Base-by-base conservation (phyloP, 2,113 vertebrate genomes). In the Boleophthalmus pectinirostris region DNA sequence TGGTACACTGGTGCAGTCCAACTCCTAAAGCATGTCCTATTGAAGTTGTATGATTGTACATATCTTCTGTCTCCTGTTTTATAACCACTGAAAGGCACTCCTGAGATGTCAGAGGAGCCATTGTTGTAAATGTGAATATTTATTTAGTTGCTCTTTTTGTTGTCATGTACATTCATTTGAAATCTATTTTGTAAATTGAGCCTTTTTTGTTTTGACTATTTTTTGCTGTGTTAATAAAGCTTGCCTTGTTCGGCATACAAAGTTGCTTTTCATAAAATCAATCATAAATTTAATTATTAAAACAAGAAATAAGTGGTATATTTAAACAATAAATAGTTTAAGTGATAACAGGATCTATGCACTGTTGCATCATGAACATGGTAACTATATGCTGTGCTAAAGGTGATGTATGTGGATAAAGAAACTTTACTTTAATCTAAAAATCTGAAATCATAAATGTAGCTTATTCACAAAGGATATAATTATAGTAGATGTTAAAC, bases 11-110 rank as follows among this genome's bases (percentile, higher is more conserved):
- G 87, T 90, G 85, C 89, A 88, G 89, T 89, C 89, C 81, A 84
- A 91, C 85, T 87, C 88, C 87, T 87, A 92, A 58, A 89, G 93
- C 93, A 94, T 94, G 93, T 94, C 88, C 85, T 91, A 88, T 87
- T 85, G 80, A 86, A 90, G 72, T 80, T 89, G 81, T 92, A 86
- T 84, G 82, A 87, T 87, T 94, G 92, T 94, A 93, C 82, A 93
- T 92, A 87, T 74, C 56, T 58, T 58, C 56, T 1, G 82, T 87
- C 91, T 92, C 74, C 73, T 91, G 88, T 94, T 94, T 94, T 94
- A 87, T 93, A 93, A 90, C 90, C 86, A 91, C 87, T 92, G 90
- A 88, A 89, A 88, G 90, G 90, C 87, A 84, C 86, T 75, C 63
- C 69, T 53, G 82, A 74, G 89, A 85, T 91, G 86, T 89, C 80